These are phyloP conservation scores for Oscheius sp. DNA, from an alignment of 2,888 invertebrate species.

Conservation along the genomic window DNA sequence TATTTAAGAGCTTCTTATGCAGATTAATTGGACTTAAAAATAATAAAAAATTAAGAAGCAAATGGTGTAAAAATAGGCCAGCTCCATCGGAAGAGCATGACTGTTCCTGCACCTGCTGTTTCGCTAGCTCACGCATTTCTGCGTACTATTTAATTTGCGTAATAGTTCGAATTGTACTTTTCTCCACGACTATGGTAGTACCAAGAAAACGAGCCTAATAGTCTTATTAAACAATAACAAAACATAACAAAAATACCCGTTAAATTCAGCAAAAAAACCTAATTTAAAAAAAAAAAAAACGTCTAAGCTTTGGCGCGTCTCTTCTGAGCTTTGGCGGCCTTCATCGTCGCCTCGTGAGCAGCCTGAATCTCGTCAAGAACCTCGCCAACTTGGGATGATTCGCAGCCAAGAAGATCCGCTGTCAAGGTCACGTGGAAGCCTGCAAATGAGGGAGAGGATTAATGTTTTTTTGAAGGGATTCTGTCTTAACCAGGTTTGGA, in stretches of 20 bases:
- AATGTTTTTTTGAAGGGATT: not conserved
- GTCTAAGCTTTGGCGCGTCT: not conserved
- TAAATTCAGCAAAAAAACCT: no score
- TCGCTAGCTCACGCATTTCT: no score
- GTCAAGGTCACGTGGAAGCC: slow-evolving; percentile 56
- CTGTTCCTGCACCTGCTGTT: no score
- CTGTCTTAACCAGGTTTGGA: not conserved
- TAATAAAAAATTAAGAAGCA: no score
- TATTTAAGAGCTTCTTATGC: no score
- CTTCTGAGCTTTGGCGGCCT: not conserved
- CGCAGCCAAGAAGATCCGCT: slow-evolving; percentile 13
- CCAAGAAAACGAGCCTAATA: no score
- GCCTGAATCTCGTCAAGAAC: slow-evolving; percentile 13
- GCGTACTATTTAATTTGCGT: no score
- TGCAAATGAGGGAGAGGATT: not conserved
- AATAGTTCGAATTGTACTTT: no score
- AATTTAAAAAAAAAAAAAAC: not conserved
- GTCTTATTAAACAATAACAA: not conserved
- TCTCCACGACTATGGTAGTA: no score
- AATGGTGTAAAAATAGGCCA: no score
- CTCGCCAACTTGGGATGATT: not conserved
- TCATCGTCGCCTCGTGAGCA: not conserved
- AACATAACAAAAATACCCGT: not conserved
- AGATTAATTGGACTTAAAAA: no score
- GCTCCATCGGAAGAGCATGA: no score